These are phyloP conservation scores for Diabrotica balteata DNA, from an alignment of 2,888 invertebrate species.

Conservation along the genomic window DNA sequence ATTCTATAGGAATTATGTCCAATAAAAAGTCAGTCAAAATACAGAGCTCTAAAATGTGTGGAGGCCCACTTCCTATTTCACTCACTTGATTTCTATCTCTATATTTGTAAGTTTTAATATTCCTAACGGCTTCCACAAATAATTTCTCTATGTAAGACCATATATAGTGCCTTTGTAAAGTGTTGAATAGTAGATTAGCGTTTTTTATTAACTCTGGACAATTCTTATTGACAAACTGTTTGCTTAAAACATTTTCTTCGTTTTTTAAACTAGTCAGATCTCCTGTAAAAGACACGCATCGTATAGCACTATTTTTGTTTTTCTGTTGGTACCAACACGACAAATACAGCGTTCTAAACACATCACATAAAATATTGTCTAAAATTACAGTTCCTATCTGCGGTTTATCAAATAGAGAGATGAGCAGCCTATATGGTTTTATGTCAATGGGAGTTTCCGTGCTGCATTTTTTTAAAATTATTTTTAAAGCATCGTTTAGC, in stretches of 20 bases:
- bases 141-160: conserved; percentile 80
- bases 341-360: conserved; percentile 71
- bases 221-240: conserved; percentile 58
- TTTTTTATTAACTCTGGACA: conserved; percentile 79
- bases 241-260: conserved; percentile 50
- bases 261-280: conserved; percentile 56
- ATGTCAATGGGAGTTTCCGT: conserved; percentile 65
- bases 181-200: conserved; percentile 82
- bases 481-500: conserved; percentile 70
- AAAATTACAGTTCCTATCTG: conserved; percentile 83
- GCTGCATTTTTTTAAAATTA: conserved; percentile 66
- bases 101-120: conserved; percentile 50
- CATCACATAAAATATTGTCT: conserved; percentile 78
- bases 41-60: conserved; percentile 74
- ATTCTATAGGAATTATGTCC: conserved; percentile 77
- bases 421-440: conserved; percentile 78
- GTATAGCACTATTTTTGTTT: conserved; percentile 50
- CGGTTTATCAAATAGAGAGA: conserved; percentile 84
- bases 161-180: conserved; percentile 84
- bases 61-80: conserved; percentile 70
- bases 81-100: conserved; percentile 53
- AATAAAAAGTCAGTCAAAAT: conserved; percentile 76
- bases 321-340: conserved; percentile 62
- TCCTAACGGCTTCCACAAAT: conserved; percentile 62
- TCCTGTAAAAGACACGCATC: conserved; percentile 59